These are phyloP conservation scores for Brachyistius frenatus DNA, from an alignment of 2,113 vertebrate genomes.

Conservation along the genomic window DNA sequence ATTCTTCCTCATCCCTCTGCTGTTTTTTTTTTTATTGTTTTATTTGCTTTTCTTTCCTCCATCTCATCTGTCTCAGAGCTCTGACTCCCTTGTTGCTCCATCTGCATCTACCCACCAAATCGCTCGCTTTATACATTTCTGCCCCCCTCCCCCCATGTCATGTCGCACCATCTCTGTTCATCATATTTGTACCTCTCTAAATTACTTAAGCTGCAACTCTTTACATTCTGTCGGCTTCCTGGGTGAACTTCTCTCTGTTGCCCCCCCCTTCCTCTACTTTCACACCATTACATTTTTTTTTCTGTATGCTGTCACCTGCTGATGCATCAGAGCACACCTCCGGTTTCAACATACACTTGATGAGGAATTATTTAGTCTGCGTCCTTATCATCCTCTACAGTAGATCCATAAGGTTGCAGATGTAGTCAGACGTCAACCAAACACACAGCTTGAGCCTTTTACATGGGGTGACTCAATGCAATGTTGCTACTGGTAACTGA, in stretches of 20 bases:
- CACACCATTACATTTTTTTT: neutral
- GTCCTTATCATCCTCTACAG: constrained; percentile 26
- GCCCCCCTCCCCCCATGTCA: neutral
- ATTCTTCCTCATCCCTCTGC: constrained; percentile 37
- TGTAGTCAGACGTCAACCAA: constrained; percentile 31
- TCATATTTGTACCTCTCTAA: constrained; percentile 8
- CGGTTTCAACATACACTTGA: neutral
- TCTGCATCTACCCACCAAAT: constrained; percentile 22
- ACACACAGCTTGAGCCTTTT: constrained; percentile 39
- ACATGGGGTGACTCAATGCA: constrained; percentile 31
- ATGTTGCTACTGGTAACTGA: constrained; percentile 63
- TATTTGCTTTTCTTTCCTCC: constrained; percentile 23
- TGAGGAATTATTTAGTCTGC: constrained; percentile 21
- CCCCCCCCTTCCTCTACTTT: neutral
- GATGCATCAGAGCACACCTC: constrained; percentile 4
- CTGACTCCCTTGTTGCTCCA: constrained; percentile 11
- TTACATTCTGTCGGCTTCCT: constrained; percentile 5
- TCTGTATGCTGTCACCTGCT: neutral
- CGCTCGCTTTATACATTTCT: neutral
- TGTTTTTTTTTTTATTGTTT: constrained; percentile 31
- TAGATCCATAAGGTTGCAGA: constrained; percentile 23
- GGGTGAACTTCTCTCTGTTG: neutral
- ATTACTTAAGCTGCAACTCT: constrained; percentile 43
- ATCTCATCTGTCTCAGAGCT: constrained; percentile 40
- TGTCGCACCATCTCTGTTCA: neutral